A percentile compares a stretch with the other conserved stretches of the same genome.
Conservation (phyloP, 2,797 vertebrate genomes). For the Pachyuromys duprasi region DNA sequence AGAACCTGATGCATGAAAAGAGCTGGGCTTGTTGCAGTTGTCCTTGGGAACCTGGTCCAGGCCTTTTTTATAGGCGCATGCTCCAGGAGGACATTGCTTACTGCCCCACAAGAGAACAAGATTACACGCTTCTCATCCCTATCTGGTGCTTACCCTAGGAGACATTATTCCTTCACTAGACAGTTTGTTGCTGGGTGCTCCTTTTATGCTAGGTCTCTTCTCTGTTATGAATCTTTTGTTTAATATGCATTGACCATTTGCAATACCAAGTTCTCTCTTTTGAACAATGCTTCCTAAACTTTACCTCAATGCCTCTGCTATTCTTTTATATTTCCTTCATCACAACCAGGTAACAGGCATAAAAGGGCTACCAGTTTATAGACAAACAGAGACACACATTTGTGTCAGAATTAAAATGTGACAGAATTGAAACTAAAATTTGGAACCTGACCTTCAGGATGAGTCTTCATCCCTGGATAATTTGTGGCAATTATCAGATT, state of each 20-base stretch:
- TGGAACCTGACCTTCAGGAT: background rate
- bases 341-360: background rate
- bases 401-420: no score
- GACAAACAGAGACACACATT: background rate
- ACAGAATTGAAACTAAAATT: background rate
- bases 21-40: background rate
- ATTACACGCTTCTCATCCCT: background rate
- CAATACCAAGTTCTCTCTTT: slow-evolving; percentile 21
- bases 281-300: background rate
- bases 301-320: background rate
- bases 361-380: background rate
- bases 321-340: background rate
- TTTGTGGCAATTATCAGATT: background rate
- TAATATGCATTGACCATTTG: slow-evolving; percentile 15
- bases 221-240: slow-evolving; percentile 41
- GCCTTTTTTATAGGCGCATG: background rate
- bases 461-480: background rate
- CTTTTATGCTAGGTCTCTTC: background rate
- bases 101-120: background rate
- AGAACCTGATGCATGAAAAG: background rate
- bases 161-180: background rate
- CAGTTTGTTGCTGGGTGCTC: background rate
- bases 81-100: background rate
- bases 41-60: background rate
- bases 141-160: background rate